These are phyloP conservation scores for Dioctria linearis DNA, from an alignment of 2,888 invertebrate genomes.

Conservation along the genomic window DNA sequence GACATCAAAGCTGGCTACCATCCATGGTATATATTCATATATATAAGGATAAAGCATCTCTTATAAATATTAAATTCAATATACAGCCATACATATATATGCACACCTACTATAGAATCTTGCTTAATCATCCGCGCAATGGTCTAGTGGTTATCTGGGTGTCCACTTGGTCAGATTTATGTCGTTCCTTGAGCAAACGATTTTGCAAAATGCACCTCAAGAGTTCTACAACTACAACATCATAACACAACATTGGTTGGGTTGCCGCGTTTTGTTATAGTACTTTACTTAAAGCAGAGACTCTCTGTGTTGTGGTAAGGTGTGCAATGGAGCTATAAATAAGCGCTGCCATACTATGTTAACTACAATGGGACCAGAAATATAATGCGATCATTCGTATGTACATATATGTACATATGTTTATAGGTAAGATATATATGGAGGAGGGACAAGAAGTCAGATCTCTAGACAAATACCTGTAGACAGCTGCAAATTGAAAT, in stretches of 20 bases:
- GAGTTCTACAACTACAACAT: neutral
- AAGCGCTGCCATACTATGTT: neutral
- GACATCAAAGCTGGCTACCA: too few relatives aligned
- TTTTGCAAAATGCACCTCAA: neutral
- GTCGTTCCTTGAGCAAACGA: conserved; percentile 3
- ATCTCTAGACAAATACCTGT: conserved; percentile 5
- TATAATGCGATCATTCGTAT: too few relatives aligned
- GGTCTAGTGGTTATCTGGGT: conserved; percentile 19
- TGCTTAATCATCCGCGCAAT: conserved; percentile 20
- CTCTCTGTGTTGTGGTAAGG: neutral
- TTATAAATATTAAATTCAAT: too few relatives aligned
- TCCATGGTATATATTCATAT: too few relatives aligned
- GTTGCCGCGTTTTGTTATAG: too few relatives aligned
- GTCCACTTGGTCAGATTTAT: conserved; percentile 12
- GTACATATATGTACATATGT: too few relatives aligned
- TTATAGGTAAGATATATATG: neutral
- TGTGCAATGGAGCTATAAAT: conserved; percentile 18
- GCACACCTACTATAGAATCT: conserved; percentile 1
- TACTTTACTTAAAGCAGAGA: too few relatives aligned
- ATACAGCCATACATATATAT: neutral
- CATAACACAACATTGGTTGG: too few relatives aligned
- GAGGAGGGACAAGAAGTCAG: neutral
- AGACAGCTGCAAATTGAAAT: conserved; percentile 25
- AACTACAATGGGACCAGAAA: neutral
- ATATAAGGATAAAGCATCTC: too few relatives aligned